Conservation (phyloP, 1,140 invertebrate species). For the Drosophila pachea region DNA sequence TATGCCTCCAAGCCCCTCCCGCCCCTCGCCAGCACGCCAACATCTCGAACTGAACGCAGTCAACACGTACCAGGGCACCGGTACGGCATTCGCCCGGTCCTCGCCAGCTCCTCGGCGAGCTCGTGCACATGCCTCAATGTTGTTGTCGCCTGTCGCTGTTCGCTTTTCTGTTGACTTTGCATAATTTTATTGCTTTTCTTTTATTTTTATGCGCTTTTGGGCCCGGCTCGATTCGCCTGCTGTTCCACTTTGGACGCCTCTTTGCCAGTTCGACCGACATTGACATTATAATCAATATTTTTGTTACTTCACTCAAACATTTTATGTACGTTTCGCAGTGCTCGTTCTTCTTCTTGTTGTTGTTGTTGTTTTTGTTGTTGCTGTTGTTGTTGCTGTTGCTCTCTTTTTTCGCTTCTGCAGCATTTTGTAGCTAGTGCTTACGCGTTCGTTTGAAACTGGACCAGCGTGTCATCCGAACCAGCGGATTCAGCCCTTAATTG, state of each 20-base stretch:
- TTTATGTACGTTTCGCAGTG: neutral
- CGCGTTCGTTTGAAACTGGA: constrained; percentile 23
- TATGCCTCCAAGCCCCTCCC: neutral
- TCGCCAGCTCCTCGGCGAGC: neutral
- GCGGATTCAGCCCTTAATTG: neutral
- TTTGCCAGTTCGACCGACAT: constrained; percentile 44
- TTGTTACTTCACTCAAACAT: constrained; percentile 54
- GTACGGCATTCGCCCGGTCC: constrained; percentile 17
- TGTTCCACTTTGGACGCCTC: constrained; percentile 19
- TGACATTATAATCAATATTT: constrained; percentile 77
- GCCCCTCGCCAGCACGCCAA: too few relatives aligned
- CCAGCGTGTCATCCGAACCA: constrained; percentile 26
- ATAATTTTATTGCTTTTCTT: constrained; percentile 78
- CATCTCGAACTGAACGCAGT: constrained; percentile 20
- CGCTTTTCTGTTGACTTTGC: constrained; percentile 75
- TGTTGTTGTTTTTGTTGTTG: constrained; percentile 10
- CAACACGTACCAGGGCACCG: constrained; percentile 70
- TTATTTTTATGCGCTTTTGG: constrained; percentile 70
- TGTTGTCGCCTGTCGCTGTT: constrained; percentile 49
- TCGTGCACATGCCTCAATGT: constrained; percentile 8
- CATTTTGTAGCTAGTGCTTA: constrained; percentile 21
- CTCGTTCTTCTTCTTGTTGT: constrained; percentile 5
- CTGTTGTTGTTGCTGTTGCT: constrained; percentile 3
- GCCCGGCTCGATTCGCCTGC: constrained; percentile 32
- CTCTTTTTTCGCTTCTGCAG: constrained; percentile 1